These are phyloP conservation scores for Lordiphosa clarofinis DNA, from an alignment of 1,140 invertebrate genomes.

Conservation along the genomic window DNA sequence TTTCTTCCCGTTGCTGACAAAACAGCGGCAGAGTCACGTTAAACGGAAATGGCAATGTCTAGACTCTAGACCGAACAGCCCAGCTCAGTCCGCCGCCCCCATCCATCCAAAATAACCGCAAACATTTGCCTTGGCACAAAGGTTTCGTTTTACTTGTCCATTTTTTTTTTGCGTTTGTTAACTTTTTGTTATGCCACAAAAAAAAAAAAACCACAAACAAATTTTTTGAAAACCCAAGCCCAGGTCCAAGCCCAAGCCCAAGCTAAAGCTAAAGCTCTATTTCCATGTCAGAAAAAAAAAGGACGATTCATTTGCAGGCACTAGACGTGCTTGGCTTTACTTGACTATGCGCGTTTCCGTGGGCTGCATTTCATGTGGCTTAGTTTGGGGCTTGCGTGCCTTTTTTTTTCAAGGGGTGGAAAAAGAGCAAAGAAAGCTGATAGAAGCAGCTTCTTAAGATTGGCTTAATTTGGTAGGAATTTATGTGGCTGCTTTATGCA, in stretches of 20 bases:
- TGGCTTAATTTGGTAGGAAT: no score
- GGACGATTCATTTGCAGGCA: constrained; percentile 19
- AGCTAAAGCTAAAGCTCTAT: constrained; percentile 1
- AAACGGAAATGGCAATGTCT: constrained; percentile 76
- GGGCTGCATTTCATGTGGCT: constrained; percentile 14
- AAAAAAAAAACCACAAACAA: constrained; percentile 17
- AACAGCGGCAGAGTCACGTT: constrained; percentile 55
- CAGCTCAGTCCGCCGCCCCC: constrained; percentile 6
- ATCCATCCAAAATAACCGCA: constrained; percentile 39
- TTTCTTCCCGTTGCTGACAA: constrained; percentile 20
- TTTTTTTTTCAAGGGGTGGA: no score
- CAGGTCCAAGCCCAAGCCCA: not conserved
- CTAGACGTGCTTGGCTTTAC: constrained; percentile 11
- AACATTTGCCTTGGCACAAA: constrained; percentile 59
- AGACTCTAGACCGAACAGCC: constrained; percentile 50
- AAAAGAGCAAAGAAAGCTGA: no score
- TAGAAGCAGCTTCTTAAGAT: no score
- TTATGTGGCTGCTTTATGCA: no score
- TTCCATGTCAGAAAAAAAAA: constrained; percentile 7
- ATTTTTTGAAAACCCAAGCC: constrained; percentile 13
- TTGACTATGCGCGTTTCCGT: constrained; percentile 8
- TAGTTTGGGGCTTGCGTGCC: not conserved
- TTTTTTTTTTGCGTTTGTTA: constrained; percentile 20
- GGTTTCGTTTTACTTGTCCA: constrained; percentile 42
- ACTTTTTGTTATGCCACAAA: constrained; percentile 19